Evolutionary conservation across 2,888 invertebrate genomes (phyloP).

Genomic region (Drosophila ezoana): DNA sequence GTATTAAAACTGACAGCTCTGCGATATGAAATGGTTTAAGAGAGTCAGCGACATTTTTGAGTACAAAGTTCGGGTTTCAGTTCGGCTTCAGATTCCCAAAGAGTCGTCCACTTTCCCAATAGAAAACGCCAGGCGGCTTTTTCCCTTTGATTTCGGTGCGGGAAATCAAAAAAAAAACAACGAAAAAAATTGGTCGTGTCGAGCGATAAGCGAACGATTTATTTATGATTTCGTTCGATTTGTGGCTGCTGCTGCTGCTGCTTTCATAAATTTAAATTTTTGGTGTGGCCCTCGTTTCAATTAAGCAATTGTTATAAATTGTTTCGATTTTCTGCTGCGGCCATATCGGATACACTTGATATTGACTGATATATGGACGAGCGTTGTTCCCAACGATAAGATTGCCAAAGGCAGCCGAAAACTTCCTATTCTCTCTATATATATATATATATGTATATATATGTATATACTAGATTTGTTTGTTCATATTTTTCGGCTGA

Average conservation of each 20-base stretch:
- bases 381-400: constrained; percentile 58
- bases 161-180: constrained; percentile 23
- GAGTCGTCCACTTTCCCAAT: constrained; percentile 49
- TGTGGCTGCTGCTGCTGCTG: constrained; percentile 45
- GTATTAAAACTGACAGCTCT: constrained; percentile 39
- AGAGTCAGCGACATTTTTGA: constrained; percentile 18
- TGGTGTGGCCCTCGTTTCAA: constrained; percentile 60
- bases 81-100: constrained; percentile 31
- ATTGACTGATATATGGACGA: constrained; percentile 67
- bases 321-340: constrained; percentile 45
- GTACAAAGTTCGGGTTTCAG: constrained; percentile 39
- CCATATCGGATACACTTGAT: constrained; percentile 59
- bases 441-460: not conserved
- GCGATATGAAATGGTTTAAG: constrained; percentile 26
- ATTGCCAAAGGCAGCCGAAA: constrained; percentile 36
- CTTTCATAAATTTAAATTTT: constrained; percentile 75
- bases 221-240: constrained; percentile 75
- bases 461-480: not conserved
- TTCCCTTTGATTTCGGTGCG: constrained; percentile 61
- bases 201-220: constrained; percentile 73
- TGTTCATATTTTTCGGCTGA: constrained; percentile 6
- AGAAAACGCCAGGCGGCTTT: constrained; percentile 58
- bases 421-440: not conserved
- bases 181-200: constrained; percentile 27
- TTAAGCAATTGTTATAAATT: constrained; percentile 78